Percentiles rank a stretch among this genome's conserved stretches.
phyloP scores from a whole-genome alignment of 1,140 invertebrate species.

The Drosophila arawakana region DNA sequence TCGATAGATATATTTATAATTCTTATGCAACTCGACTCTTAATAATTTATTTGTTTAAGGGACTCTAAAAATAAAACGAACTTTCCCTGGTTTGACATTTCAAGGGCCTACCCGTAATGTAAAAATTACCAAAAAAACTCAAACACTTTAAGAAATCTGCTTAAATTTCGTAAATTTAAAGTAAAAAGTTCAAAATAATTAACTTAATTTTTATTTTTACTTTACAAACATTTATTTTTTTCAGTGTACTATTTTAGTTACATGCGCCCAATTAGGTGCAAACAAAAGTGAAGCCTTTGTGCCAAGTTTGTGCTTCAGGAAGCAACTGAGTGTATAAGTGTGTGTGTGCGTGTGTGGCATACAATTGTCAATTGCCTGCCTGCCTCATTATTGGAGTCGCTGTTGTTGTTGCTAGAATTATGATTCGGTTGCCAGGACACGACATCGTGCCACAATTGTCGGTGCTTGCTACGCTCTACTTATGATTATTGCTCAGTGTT shows the following conservation, averaged over 20 bases:
- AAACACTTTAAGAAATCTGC: no score
- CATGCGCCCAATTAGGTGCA: slow-evolving; percentile 44
- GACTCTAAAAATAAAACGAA: no score
- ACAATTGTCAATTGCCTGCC: slow-evolving; percentile 56
- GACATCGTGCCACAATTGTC: slow-evolving; percentile 27
- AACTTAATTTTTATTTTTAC: no score
- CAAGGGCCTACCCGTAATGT: no score
- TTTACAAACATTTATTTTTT: neutral
- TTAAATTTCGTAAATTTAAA: no score
- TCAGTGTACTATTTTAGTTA: neutral
- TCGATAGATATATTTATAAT: no score
- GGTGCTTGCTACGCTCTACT: slow-evolving; percentile 23
- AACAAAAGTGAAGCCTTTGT: slow-evolving; percentile 33
- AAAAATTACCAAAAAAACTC: no score
- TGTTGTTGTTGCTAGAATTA: slow-evolving; percentile 33
- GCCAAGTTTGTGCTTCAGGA: neutral
- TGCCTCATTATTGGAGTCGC: slow-evolving; percentile 66
- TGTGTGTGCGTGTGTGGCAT: slow-evolving; percentile 17
- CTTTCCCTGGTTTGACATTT: no score
- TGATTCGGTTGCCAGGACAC: slow-evolving; percentile 38
- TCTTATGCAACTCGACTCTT: no score
- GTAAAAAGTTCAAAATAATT: no score
- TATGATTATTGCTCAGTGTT: slow-evolving; percentile 27
- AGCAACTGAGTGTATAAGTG: slow-evolving; percentile 4
- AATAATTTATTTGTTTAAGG: no score